phyloP scores from a whole-genome alignment of 2,888 invertebrate species.

The Rugalucina vietnamica region DNA sequence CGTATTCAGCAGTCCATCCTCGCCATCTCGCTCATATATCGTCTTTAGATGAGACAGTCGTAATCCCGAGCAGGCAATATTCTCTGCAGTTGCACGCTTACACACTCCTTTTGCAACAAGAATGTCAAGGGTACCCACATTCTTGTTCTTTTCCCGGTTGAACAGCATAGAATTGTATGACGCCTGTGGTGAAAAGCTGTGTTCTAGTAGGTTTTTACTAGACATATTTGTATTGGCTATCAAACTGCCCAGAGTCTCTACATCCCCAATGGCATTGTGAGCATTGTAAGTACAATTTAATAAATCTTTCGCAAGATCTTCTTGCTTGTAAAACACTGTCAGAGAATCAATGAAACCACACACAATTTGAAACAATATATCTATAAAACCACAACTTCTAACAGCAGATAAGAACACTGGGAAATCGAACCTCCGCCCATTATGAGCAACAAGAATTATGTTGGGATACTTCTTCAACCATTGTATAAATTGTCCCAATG shows the following conservation, averaged over 20 bases:
- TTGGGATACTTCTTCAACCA: slow-evolving; percentile 10
- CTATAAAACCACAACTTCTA: not conserved
- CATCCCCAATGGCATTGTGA: not conserved
- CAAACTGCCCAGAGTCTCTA: not conserved
- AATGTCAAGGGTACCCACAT: not conserved
- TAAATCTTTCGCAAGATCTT: not conserved
- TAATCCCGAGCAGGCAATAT: not conserved
- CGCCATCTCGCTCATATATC: not conserved
- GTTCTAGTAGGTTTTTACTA: not conserved
- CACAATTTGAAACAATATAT: not conserved
- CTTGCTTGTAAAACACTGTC: not conserved
- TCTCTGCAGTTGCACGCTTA: not conserved
- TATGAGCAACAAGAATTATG: slow-evolving; percentile 10
- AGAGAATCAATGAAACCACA: not conserved
- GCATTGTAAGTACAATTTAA: not conserved
- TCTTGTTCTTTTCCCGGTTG: not conserved
- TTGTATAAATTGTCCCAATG: not conserved
- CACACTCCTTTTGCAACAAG: not conserved
- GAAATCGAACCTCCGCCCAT: not conserved
- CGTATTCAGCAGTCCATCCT: not conserved
- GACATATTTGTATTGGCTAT: not conserved
- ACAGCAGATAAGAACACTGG: not conserved
- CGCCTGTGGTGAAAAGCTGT: not conserved
- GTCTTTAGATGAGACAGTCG: not conserved
- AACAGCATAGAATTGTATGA: not conserved